These are phyloP conservation scores for Oxygymnocypris stewartii DNA, from an alignment of 2,113 vertebrate species.

Conservation along the genomic window DNA sequence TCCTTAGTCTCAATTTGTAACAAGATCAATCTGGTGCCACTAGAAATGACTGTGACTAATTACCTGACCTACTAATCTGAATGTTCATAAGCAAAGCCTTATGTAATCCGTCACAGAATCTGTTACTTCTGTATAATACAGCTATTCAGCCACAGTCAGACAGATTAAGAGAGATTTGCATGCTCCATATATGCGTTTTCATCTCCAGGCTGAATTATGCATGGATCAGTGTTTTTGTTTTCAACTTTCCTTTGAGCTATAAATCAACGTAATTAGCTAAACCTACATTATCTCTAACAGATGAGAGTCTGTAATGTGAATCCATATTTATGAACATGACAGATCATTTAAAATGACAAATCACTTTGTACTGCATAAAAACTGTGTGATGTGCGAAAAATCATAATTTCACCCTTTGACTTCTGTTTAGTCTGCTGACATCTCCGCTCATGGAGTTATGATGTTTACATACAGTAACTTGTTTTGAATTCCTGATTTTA, in stretches of 20 bases:
- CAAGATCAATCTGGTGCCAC: not conserved
- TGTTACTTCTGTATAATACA: slow-evolving; percentile 20
- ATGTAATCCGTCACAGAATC: slow-evolving; percentile 15
- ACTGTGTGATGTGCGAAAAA: not conserved
- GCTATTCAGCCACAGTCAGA: slow-evolving; percentile 7
- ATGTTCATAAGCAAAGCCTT: slow-evolving; percentile 2
- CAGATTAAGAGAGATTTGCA: slow-evolving; percentile 14
- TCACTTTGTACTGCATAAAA: not conserved
- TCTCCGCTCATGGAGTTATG: not conserved
- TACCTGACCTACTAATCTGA: slow-evolving; percentile 29
- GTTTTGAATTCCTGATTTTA: not conserved
- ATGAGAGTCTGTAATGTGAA: not conserved
- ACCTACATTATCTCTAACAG: not conserved
- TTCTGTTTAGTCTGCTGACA: not conserved
- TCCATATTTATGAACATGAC: not conserved
- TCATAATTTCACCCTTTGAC: not conserved
- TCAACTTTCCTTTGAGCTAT: not conserved
- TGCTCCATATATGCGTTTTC: slow-evolving; percentile 2
- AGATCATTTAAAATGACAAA: not conserved
- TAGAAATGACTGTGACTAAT: slow-evolving; percentile 6
- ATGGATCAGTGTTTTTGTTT: not conserved
- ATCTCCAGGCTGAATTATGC: not conserved
- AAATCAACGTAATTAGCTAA: not conserved
- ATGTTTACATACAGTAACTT: not conserved
- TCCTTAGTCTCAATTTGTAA: not conserved